Evolutionary conservation across 2,797 vertebrate genomes (phyloP).

Genomic region (Ispidina lecontei): DNA sequence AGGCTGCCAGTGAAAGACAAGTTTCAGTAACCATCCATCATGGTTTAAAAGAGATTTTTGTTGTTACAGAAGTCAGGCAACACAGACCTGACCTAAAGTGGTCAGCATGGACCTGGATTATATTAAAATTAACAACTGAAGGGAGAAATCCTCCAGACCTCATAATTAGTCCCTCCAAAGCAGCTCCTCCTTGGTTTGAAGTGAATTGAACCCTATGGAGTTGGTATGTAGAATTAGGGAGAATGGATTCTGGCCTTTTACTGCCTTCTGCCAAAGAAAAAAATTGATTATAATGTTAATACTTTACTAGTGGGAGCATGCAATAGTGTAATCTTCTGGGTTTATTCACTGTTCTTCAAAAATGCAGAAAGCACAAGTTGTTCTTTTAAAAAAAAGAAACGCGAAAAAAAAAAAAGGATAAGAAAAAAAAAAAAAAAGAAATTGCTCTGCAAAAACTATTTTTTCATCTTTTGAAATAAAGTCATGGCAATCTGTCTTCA

Average conservation of each 20-base stretch:
- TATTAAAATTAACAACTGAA: neutral
- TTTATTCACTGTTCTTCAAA: neutral
- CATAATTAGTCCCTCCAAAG: neutral
- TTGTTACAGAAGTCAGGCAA: neutral
- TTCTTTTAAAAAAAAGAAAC: neutral
- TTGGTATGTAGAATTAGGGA: neutral
- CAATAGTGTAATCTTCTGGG: neutral
- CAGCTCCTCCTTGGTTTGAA: neutral
- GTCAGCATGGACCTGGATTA: neutral
- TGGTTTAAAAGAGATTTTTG: neutral
- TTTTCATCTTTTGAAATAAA: conserved; percentile 21
- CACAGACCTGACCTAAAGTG: neutral
- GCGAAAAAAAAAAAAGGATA: no score
- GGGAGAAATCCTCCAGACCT: neutral
- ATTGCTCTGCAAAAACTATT: neutral
- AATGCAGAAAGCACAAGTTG: neutral
- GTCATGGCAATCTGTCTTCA: conserved; percentile 31
- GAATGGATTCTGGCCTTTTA: neutral
- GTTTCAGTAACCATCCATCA: neutral
- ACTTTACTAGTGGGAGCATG: neutral
- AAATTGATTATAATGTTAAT: neutral
- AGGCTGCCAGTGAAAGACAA: neutral
- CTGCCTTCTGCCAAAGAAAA: neutral
- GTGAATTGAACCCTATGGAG: neutral
- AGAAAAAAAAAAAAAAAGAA: neutral